These are phyloP conservation scores for Eulimnadia texana DNA, from an alignment of 1,140 invertebrate genomes.

Conservation along the genomic window DNA sequence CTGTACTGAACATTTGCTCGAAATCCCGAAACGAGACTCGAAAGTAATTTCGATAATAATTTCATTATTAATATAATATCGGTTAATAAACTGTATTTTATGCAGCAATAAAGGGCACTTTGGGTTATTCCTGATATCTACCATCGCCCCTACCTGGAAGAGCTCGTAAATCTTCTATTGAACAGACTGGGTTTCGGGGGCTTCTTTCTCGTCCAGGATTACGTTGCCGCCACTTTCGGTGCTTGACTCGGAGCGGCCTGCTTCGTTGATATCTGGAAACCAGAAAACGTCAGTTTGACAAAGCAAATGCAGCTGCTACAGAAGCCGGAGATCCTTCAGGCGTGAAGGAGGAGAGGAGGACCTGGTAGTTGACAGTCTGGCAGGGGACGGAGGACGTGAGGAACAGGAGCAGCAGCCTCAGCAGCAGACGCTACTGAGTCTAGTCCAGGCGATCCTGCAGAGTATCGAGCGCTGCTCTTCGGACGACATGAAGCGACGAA, in stretches of 20 bases:
- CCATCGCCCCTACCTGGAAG: conserved; percentile 69
- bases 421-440: conserved; percentile 44
- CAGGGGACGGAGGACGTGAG: conserved; percentile 23
- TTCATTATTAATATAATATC: conserved; percentile 10
- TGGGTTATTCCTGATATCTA: conserved; percentile 84
- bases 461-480: conserved; percentile 76
- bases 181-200: conserved; percentile 71
- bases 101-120: conserved; percentile 62
- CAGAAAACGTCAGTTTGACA: conserved; percentile 76
- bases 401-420: conserved; percentile 42
- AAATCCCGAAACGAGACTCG: conserved; percentile 58
- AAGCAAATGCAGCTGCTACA: not conserved
- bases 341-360: conserved; percentile 12
- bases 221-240: conserved; percentile 86
- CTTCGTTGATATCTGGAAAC: conserved; percentile 87
- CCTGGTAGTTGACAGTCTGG: conserved; percentile 17
- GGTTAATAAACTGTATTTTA: conserved; percentile 22
- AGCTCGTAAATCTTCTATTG: conserved; percentile 64
- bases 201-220: conserved; percentile 79
- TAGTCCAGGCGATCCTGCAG: conserved; percentile 80
- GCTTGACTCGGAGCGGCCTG: conserved; percentile 80
- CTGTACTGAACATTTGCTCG: conserved; percentile 56
- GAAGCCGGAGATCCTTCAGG: conserved; percentile 9
- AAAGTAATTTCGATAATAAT: conserved; percentile 31
- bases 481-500: conserved; percentile 82